Conservation (phyloP, 2,888 invertebrate species). For the Capitulum mitella region DNA sequence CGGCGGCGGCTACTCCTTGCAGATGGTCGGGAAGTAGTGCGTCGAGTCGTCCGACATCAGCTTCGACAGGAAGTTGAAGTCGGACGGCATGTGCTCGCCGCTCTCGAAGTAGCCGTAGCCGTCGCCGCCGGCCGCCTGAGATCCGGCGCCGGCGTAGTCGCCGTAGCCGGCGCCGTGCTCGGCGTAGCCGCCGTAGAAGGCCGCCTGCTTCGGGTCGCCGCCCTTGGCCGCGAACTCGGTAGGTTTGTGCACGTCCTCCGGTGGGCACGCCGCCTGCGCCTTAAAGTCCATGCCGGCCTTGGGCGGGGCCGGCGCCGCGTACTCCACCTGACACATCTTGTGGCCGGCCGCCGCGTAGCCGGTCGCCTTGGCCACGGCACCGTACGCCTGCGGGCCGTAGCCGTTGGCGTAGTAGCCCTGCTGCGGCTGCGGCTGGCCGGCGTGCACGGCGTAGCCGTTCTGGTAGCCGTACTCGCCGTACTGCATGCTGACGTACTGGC, state of each 20-base stretch:
- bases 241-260: not conserved
- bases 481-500: not conserved
- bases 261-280: not conserved
- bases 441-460: slow-evolving; percentile 21
- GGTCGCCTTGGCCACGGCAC: not conserved
- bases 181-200: not conserved
- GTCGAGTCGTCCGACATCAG: not conserved
- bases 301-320: not conserved
- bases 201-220: not conserved
- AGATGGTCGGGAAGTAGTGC: slow-evolving; percentile 14
- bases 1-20: not conserved
- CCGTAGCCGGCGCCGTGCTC: not conserved
- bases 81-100: not conserved
- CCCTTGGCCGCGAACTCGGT: not conserved
- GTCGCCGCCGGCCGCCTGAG: not conserved
- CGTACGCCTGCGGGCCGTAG: slow-evolving; percentile 7
- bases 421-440: not conserved
- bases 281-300: slow-evolving; percentile 4
- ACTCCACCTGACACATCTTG: not conserved
- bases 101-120: slow-evolving; percentile 7
- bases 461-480: slow-evolving; percentile 10
- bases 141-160: slow-evolving; percentile 8
- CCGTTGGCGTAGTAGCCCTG: slow-evolving; percentile 20
- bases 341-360: not conserved
- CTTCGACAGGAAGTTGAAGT: slow-evolving; percentile 25